phyloP scores from a whole-genome alignment of 2,888 invertebrate species.

The Habrosyne pyritoides region DNA sequence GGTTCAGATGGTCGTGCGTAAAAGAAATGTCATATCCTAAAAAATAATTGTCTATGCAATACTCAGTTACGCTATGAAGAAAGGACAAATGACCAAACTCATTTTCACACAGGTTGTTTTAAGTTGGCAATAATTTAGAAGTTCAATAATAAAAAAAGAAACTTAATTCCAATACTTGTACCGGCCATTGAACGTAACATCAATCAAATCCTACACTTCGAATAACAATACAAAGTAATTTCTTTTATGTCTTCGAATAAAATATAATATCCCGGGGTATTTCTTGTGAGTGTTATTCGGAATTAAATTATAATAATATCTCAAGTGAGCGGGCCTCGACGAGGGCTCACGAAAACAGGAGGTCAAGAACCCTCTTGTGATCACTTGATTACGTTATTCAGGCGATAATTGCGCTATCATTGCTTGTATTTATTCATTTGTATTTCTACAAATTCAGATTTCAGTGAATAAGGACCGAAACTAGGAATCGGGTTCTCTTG shows the following conservation, averaged over 20 bases:
- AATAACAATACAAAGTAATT: neutral
- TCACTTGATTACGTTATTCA: neutral
- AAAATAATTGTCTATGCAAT: no score
- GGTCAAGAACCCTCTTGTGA: neutral
- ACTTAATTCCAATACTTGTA: no score
- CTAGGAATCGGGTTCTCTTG: no score
- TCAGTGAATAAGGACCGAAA: no score
- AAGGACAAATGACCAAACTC: no score
- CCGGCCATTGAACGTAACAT: neutral
- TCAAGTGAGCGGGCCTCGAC: neutral
- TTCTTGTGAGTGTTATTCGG: neutral
- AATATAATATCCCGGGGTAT: neutral
- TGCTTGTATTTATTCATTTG: neutral
- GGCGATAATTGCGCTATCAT: neutral
- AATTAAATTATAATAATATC: conserved; percentile 2
- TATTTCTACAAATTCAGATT: no score
- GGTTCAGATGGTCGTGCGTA: no score
- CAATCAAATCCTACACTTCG: neutral
- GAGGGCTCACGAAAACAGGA: neutral
- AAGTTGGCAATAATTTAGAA: no score
- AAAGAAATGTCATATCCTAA: no score
- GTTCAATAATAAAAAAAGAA: no score
- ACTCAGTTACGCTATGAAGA: no score
- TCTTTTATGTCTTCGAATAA: neutral
- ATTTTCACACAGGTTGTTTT: no score